Percentiles rank a stretch among this genome's conserved stretches.
phyloP scores from a whole-genome alignment of 2,888 invertebrate species.

The Chloromyia formosa region DNA sequence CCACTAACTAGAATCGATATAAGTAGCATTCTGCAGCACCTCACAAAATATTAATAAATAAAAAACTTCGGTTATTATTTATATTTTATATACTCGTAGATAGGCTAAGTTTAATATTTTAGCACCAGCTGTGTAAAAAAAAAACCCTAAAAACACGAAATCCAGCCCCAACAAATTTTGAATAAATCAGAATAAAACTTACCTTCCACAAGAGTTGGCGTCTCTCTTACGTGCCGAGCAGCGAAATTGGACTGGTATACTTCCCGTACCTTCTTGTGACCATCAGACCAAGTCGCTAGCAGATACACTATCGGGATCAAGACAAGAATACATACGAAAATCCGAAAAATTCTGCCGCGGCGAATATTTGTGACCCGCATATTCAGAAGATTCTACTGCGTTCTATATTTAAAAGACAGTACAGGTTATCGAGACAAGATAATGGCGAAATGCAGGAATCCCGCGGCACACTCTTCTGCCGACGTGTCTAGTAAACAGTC shows the following conservation, averaged over 20 bases:
- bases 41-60: too few species aligned
- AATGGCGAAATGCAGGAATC: neutral
- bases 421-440: too few species aligned
- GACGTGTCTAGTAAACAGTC: conserved; percentile 48
- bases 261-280: conserved; percentile 62
- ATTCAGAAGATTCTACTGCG: conserved; percentile 52
- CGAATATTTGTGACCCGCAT: conserved; percentile 73
- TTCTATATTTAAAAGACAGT: too few species aligned
- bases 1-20: too few species aligned
- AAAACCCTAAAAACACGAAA: too few species aligned
- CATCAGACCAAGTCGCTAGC: conserved; percentile 69
- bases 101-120: too few species aligned
- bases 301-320: conserved; percentile 71
- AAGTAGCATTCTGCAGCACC: too few species aligned
- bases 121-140: too few species aligned
- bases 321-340: conserved; percentile 66
- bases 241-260: conserved; percentile 57
- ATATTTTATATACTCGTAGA: too few species aligned
- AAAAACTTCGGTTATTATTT: too few species aligned
- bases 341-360: conserved; percentile 69
- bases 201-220: conserved; percentile 62
- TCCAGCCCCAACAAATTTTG: too few species aligned
- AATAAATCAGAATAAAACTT: too few species aligned
- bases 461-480: conserved; percentile 30
- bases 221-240: conserved; percentile 53